Conservation (phyloP, 2,888 invertebrate species). For the Dasysyrphus albostriatus region DNA sequence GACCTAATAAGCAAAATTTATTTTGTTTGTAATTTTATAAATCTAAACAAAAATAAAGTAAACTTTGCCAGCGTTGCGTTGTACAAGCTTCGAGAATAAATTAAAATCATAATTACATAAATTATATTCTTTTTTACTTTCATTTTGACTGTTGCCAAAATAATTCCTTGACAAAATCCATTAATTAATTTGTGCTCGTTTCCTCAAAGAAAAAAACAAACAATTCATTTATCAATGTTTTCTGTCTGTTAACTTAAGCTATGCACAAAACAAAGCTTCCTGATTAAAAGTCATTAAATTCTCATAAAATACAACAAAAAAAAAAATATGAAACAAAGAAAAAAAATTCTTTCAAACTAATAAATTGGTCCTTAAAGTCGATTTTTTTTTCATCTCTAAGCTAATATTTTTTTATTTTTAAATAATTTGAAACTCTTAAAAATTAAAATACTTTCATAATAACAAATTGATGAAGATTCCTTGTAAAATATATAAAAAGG, state of each 20-base stretch:
- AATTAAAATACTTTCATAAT: slow-evolving; percentile 66
- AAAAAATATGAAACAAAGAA: background rate
- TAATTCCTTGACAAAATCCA: background rate
- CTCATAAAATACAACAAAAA: slow-evolving; percentile 19
- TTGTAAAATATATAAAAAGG: slow-evolving; percentile 16
- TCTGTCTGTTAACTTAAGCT: slow-evolving; percentile 12
- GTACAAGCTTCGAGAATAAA: background rate
- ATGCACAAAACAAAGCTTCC: background rate
- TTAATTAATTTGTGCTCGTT: background rate
- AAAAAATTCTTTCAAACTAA: slow-evolving; percentile 30
- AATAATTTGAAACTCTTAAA: slow-evolving; percentile 63
- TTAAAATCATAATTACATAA: background rate
- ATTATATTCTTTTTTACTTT: background rate
- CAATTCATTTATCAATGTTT: slow-evolving; percentile 28
- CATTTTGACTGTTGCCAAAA: background rate
- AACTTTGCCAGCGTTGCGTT: no score
- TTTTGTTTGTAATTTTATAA: no score
- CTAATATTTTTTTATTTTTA: background rate
- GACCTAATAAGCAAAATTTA: no score
- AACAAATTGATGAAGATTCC: slow-evolving; percentile 71
- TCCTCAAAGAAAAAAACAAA: background rate
- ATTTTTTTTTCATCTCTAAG: background rate
- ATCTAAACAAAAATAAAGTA: no score
- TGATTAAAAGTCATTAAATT: slow-evolving; percentile 35
- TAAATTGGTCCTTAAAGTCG: slow-evolving; percentile 51